Evolutionary conservation across 2,888 invertebrate genomes (phyloP).

Genomic region (Brachyopa scutellaris): DNA sequence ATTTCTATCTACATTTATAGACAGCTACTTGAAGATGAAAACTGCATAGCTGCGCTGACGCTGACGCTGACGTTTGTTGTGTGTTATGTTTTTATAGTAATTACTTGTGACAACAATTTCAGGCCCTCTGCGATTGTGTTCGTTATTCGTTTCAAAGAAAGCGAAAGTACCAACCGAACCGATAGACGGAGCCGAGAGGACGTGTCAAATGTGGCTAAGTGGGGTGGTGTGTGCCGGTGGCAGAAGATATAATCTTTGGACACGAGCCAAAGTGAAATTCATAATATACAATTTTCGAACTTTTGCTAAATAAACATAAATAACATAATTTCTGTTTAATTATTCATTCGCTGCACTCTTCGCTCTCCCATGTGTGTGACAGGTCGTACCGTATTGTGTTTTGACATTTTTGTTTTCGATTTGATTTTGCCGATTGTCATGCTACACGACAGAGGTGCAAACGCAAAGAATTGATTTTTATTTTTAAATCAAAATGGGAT

Average conservation of each 20-base stretch:
- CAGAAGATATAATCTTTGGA: slow-evolving; percentile 68
- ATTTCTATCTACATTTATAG: too few relatives aligned
- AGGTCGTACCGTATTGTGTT: too few relatives aligned
- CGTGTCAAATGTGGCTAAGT: slow-evolving; percentile 28
- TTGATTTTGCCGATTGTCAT: slow-evolving; percentile 13
- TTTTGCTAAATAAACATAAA: slow-evolving; percentile 46
- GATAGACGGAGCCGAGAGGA: slow-evolving; percentile 46
- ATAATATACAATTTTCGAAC: slow-evolving; percentile 44
- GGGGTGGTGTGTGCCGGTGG: slow-evolving; percentile 38
- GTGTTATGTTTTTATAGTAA: slow-evolving; percentile 50
- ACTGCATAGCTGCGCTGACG: too few relatives aligned
- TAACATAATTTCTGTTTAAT: slow-evolving; percentile 67
- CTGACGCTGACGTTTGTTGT: too few relatives aligned
- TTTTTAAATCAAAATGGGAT: slow-evolving; percentile 20
- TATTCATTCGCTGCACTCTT: slow-evolving; percentile 25
- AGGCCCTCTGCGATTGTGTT: neutral
- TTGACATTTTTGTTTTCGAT: slow-evolving; percentile 9
- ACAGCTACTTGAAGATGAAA: too few relatives aligned
- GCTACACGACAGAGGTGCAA: slow-evolving; percentile 11
- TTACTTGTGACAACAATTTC: slow-evolving; percentile 59
- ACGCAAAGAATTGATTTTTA: slow-evolving; percentile 62
- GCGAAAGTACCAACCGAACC: slow-evolving; percentile 30
- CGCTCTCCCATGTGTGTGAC: neutral
- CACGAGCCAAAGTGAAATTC: slow-evolving; percentile 50
- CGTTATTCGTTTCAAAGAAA: slow-evolving; percentile 30